A percentile compares a stretch with the other conserved stretches of the same genome.
phyloP scores from a whole-genome alignment of 1,140 invertebrate species.

The Sesamia nonagrioides region DNA sequence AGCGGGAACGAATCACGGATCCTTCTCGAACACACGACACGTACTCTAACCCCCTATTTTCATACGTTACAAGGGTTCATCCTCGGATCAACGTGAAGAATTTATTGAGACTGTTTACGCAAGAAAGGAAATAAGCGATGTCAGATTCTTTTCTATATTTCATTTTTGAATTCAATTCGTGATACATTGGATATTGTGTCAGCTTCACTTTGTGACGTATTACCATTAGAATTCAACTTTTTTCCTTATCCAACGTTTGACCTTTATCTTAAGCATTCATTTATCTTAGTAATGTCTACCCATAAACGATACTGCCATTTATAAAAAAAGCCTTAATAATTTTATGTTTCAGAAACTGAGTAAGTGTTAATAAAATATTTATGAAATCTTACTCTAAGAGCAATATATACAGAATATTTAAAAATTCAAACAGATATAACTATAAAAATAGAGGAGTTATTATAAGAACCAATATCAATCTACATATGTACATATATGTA shows the following conservation, averaged over 20 bases:
- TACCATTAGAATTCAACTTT: not conserved
- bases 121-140: constrained; percentile 63
- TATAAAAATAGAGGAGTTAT: constrained; percentile 21
- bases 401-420: not conserved
- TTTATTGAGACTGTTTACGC: constrained; percentile 73
- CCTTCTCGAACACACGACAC: constrained; percentile 57
- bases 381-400: not conserved
- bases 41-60: constrained; percentile 65
- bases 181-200: not conserved
- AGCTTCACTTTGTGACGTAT: not conserved
- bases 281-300: not conserved
- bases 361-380: not conserved
- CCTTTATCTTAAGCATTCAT: not conserved
- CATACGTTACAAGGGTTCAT: constrained; percentile 72
- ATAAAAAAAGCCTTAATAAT: not conserved
- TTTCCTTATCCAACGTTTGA: not conserved
- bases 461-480: constrained; percentile 38
- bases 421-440: not conserved
- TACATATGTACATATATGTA: constrained; percentile 27
- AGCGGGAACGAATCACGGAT: constrained; percentile 63
- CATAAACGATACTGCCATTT: not conserved
- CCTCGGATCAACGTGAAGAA: constrained; percentile 74
- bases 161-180: constrained; percentile 44
- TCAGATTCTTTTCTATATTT: constrained; percentile 44
- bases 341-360: not conserved